A percentile compares a stretch with the other conserved stretches of the same genome.
phyloP scores from a whole-genome alignment of 2,888 invertebrate genomes.

The Epirrhoe alternata region DNA sequence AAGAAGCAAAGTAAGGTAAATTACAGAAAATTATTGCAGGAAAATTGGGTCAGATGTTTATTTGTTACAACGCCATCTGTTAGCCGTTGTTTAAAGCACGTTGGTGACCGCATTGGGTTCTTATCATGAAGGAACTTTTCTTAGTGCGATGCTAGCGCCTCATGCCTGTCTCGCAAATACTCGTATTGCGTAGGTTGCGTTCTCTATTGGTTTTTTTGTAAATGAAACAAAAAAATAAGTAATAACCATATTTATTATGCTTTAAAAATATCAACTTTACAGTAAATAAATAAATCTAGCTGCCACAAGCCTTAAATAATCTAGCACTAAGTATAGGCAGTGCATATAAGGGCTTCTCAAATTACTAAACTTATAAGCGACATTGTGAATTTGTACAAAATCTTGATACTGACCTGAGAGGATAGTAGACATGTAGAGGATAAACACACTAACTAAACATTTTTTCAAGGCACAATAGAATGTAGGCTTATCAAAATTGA shows the following conservation, averaged over 20 bases:
- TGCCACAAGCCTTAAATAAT: constrained; percentile 50
- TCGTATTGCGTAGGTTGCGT: no score
- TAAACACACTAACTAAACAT: background rate
- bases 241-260: constrained; percentile 65
- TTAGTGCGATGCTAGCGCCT: background rate
- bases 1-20: background rate
- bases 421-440: background rate
- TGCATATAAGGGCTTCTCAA: constrained; percentile 49
- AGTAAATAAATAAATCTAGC: constrained; percentile 60
- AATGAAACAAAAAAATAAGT: constrained; percentile 31
- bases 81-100: background rate
- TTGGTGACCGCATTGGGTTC: background rate
- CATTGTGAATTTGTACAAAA: constrained; percentile 5
- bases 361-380: constrained; percentile 3
- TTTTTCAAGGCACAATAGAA: no score
- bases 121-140: background rate
- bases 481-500: no score
- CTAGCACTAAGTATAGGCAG: constrained; percentile 56
- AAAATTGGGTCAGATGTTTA: constrained; percentile 5
- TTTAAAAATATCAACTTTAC: constrained; percentile 58
- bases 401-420: constrained; percentile 11
- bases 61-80: constrained; percentile 47
- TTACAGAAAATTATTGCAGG: background rate
- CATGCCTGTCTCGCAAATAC: background rate
- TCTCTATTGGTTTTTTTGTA: no score